phyloP scores from a whole-genome alignment of 2,888 invertebrate species.

The Synergus laeviventris region DNA sequence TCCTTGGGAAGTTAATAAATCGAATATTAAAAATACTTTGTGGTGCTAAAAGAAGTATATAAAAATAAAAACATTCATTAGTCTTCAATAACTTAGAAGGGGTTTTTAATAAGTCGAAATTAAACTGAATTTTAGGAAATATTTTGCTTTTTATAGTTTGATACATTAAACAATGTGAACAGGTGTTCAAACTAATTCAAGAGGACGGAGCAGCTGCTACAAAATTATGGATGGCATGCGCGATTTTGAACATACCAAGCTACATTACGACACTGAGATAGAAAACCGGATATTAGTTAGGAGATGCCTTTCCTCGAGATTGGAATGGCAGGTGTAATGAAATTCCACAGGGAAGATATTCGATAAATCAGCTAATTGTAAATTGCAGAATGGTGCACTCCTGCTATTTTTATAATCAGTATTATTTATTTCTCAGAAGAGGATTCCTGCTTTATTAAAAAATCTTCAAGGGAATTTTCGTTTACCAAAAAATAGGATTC shows the following conservation, averaged over 20 bases:
- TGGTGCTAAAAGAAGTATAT: background rate
- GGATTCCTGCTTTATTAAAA: background rate
- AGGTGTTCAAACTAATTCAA: constrained; percentile 2
- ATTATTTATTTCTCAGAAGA: background rate
- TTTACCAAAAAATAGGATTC: background rate
- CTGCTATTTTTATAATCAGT: background rate
- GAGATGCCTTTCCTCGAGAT: constrained; percentile 44
- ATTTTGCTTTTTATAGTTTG: background rate
- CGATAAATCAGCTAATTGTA: constrained; percentile 44
- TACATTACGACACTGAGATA: constrained; percentile 33
- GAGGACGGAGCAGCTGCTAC: background rate
- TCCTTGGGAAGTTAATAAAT: constrained; percentile 7
- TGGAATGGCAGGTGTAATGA: constrained; percentile 45
- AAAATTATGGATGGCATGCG: constrained; percentile 28
- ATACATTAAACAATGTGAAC: background rate
- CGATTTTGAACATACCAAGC: constrained; percentile 22
- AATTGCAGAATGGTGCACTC: constrained; percentile 16
- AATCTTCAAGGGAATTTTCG: background rate
- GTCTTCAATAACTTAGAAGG: background rate
- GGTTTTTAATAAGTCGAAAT: background rate
- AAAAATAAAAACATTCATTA: background rate
- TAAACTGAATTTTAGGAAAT: background rate
- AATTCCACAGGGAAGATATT: constrained; percentile 45
- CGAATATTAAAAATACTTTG: background rate
- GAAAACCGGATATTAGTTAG: constrained; percentile 47